These are phyloP conservation scores for Halichoeres trimaculatus DNA, from an alignment of 2,113 vertebrate genomes.

Conservation along the genomic window DNA sequence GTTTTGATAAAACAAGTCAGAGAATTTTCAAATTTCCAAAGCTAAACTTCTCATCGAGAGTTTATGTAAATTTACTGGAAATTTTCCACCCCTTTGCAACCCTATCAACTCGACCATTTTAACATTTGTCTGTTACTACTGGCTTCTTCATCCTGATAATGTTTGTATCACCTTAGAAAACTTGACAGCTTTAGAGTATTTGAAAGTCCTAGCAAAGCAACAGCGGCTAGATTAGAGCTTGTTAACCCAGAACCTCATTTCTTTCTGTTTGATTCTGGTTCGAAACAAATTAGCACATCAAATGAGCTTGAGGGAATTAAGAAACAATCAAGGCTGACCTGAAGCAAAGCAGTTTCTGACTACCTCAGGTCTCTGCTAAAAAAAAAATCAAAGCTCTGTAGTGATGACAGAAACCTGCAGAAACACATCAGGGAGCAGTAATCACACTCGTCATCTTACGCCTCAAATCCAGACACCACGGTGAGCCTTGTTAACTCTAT, in stretches of 20 bases:
- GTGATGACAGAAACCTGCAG: constrained; percentile 17
- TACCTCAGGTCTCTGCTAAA: constrained; percentile 28
- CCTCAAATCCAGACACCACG: constrained; percentile 40
- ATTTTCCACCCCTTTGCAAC: too few relatives aligned
- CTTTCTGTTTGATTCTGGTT: not conserved
- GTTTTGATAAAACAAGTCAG: too few relatives aligned
- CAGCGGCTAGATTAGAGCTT: not conserved
- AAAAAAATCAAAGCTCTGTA: constrained; percentile 3
- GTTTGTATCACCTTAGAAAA: not conserved
- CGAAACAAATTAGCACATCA: constrained; percentile 2
- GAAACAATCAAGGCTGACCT: constrained; percentile 1
- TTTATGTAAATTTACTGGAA: too few relatives aligned
- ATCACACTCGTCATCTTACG: constrained; percentile 34
- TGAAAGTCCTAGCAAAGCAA: not conserved
- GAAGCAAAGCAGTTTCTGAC: not conserved
- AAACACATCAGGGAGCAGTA: constrained; percentile 27
- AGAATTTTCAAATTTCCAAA: too few relatives aligned
- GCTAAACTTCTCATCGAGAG: too few relatives aligned
- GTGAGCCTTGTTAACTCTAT: constrained; percentile 44
- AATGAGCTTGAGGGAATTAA: constrained; percentile 9
- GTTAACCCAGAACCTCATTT: not conserved
- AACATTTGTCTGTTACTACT: too few relatives aligned
- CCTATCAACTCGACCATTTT: too few relatives aligned
- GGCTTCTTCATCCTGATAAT: too few relatives aligned
- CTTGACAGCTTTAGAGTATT: not conserved